Evolutionary conservation across 2,113 vertebrate genomes (phyloP).

Genomic region (Carassius gibelio): DNA sequence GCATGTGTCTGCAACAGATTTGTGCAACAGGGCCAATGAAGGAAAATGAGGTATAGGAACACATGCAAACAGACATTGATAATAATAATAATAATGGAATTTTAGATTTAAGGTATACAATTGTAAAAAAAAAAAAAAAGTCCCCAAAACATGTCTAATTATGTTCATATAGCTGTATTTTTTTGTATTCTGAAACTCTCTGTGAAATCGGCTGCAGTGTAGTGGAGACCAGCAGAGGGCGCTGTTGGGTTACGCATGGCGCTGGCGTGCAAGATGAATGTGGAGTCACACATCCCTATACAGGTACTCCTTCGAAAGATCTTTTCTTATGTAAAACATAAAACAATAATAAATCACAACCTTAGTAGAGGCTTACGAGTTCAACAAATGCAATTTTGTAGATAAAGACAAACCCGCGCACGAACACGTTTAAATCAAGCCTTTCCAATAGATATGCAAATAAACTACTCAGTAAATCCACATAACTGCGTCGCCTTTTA

Average conservation of each 20-base stretch:
- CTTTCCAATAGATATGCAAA: background rate
- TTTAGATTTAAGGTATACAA: background rate
- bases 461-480: background rate
- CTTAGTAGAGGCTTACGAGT: background rate
- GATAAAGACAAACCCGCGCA: background rate
- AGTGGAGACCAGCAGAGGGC: slow-evolving; percentile 40
- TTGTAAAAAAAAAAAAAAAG: background rate
- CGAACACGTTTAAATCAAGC: background rate
- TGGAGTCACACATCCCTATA: background rate
- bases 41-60: background rate
- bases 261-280: background rate
- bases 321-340: background rate
- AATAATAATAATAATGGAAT: background rate
- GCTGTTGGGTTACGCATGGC: slow-evolving; percentile 16
- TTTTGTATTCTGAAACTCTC: background rate
- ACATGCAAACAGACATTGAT: background rate
- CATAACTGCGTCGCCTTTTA: slow-evolving; percentile 1
- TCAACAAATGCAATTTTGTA: background rate
- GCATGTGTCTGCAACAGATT: background rate
- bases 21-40: background rate
- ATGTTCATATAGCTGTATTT: background rate
- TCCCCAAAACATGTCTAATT: background rate
- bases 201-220: background rate
- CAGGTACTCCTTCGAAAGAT: background rate
- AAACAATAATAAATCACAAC: background rate